These are phyloP conservation scores for Alligator sinensis DNA, from an alignment of 2,113 vertebrate genomes.

Conservation along the genomic window DNA sequence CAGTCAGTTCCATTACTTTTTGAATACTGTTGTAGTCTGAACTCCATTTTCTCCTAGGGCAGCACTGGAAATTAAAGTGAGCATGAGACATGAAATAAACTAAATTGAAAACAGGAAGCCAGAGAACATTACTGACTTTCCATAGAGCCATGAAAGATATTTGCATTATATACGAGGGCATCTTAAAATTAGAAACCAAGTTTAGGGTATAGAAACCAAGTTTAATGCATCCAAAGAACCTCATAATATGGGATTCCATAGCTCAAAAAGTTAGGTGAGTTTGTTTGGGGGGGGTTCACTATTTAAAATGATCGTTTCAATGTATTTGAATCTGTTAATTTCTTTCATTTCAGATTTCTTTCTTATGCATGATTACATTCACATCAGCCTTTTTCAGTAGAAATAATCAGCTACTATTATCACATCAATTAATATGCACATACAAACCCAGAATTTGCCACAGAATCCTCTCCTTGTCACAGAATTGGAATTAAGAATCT, in stretches of 20 bases:
- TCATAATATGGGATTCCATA: background rate
- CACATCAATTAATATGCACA: background rate
- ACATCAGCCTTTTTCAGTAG: constrained; percentile 13
- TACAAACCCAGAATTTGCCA: background rate
- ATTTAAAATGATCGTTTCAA: background rate
- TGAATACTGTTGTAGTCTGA: constrained; percentile 38
- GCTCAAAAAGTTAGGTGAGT: background rate
- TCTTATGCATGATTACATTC: background rate
- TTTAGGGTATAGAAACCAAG: constrained; percentile 17
- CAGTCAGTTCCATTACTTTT: constrained; percentile 36
- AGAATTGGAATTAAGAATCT: constrained; percentile 1
- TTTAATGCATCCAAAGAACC: background rate
- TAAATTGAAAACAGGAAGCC: constrained; percentile 15
- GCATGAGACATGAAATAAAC: constrained; percentile 27
- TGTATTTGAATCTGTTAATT: background rate
- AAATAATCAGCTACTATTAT: constrained; percentile 1
- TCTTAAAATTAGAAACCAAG: background rate
- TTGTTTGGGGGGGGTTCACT: background rate
- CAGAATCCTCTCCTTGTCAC: background rate
- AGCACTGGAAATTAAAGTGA: constrained; percentile 11
- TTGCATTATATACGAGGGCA: constrained; percentile 9
- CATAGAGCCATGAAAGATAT: background rate
- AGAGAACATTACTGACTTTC: background rate
- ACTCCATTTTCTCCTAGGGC: constrained; percentile 64
- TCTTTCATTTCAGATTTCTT: constrained; percentile 1